Evolutionary conservation across 2,797 vertebrate species (phyloP), one percentile per base, ranked within the genome.

Genomic region (Gadopsis bispinosus): DNA sequence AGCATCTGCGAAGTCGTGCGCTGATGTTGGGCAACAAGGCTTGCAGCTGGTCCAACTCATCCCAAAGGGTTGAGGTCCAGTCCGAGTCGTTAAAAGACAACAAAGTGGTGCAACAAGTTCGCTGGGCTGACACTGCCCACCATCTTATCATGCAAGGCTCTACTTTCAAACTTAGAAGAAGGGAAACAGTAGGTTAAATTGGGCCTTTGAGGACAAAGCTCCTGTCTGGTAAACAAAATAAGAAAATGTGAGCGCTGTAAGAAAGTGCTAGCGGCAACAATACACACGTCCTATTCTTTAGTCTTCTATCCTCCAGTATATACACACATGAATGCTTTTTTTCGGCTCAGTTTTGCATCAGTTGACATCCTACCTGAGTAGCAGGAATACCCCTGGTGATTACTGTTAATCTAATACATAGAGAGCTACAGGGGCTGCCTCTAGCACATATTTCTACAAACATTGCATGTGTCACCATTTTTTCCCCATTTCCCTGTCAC

Each of bases 321-420:
- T 22, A 43, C 33, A 70, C 3, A 66, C 47, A 48, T 37, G n/a
- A 14, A 48, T 22, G 37, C 41, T 60, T 70, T 75, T 61, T 61
- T 81, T 29, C 53, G 50, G 10, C 41, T 61, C 19, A 13, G 35
- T 20, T 64, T 45, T 50, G 22, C 43, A 33, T 61, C 33, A 26
- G 54, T 43, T 76, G 37, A 51, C 65, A 19, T 39, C 54, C 22
- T 8, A 64, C 14, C 19, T 67, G 48, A 73, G 60, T 12, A 66
- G 55, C 33, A 74, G 29, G 39, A 73, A 60, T 31, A 48, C 31
- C 22, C 17, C 29, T 16, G 51, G 5, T 54, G 17, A 53, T 41
- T 29, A 59, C 63, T 47, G 35, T 47, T 31, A 59, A 39, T 55
- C 19, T 56, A 48, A 51, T 35, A 41, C 29, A 13, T 7, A 50